Evolutionary conservation across 2,113 vertebrate genomes (phyloP).

Genomic region (Bothrops jararaca): DNA sequence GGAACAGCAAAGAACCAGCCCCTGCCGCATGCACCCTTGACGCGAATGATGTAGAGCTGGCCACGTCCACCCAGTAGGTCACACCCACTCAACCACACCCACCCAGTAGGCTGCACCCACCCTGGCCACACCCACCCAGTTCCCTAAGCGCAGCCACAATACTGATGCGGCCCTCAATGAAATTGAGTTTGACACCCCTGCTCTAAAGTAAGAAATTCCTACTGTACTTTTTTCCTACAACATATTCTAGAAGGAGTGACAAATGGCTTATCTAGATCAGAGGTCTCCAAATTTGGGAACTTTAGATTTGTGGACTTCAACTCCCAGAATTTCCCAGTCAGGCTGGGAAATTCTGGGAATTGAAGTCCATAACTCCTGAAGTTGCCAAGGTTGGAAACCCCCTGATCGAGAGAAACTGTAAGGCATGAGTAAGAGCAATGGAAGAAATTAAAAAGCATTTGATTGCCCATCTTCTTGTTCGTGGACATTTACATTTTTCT

Average conservation of each 20-base stretch:
- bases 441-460: neutral
- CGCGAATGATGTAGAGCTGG: no score
- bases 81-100: no score
- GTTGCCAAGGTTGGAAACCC: neutral
- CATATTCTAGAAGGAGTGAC: neutral
- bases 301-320: neutral
- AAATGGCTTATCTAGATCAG: neutral
- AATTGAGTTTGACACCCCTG: no score
- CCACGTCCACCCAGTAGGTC: no score
- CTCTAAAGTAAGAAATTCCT: neutral
- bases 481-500: neutral
- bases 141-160: no score
- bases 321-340: neutral
- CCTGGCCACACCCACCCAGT: no score
- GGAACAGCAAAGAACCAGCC: no score
- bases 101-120: no score
- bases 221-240: neutral
- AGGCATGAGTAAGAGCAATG: conserved; percentile 8
- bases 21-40: no score
- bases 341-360: neutral
- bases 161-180: no score
- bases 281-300: no score
- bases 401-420: neutral
- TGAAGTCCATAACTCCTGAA: neutral
- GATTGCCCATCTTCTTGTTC: conserved; percentile 9